Conservation (phyloP, 1,140 invertebrate genomes). For the Drosophila teissieri region DNA sequence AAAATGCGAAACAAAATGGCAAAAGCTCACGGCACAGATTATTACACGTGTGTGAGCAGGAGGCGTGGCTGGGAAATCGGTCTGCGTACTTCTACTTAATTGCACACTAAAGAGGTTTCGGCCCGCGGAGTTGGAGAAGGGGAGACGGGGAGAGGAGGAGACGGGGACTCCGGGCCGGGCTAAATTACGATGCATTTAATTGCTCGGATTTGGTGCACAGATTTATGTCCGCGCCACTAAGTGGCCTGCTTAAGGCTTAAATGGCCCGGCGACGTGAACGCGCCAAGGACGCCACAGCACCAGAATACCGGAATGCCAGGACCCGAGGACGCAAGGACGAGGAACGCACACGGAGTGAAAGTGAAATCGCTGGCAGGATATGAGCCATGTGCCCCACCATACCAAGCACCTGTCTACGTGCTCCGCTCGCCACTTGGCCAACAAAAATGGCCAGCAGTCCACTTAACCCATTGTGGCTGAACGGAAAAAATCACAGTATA, state of each 20-base stretch:
- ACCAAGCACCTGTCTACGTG: conserved; percentile 47
- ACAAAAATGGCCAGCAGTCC: conserved; percentile 11
- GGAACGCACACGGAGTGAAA: conserved; percentile 54
- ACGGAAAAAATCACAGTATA: not conserved
- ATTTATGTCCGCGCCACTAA: conserved; percentile 81
- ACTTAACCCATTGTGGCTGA: conserved; percentile 29
- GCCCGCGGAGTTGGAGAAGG: not conserved
- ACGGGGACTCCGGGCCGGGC: conserved; percentile 29
- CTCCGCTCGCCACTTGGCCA: conserved; percentile 19
- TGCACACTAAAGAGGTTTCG: conserved; percentile 72
- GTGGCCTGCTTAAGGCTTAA: conserved; percentile 83
- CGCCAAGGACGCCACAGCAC: conserved; percentile 42
- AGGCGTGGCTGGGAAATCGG: conserved; percentile 28
- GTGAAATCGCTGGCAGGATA: conserved; percentile 66
- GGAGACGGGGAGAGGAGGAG: no score
- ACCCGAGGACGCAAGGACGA: conserved; percentile 15
- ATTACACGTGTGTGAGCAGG: conserved; percentile 46
- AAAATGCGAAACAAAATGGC: conserved; percentile 67
- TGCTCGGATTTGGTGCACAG: conserved; percentile 82
- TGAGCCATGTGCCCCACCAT: conserved; percentile 50
- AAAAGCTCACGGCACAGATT: conserved; percentile 49
- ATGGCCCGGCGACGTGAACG: conserved; percentile 77
- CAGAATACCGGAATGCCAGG: conserved; percentile 2
- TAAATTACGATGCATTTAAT: conserved; percentile 84
- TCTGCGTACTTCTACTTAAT: conserved; percentile 76